phyloP scores from a whole-genome alignment of 2,797 vertebrate genomes.

The Chanos chanos region DNA sequence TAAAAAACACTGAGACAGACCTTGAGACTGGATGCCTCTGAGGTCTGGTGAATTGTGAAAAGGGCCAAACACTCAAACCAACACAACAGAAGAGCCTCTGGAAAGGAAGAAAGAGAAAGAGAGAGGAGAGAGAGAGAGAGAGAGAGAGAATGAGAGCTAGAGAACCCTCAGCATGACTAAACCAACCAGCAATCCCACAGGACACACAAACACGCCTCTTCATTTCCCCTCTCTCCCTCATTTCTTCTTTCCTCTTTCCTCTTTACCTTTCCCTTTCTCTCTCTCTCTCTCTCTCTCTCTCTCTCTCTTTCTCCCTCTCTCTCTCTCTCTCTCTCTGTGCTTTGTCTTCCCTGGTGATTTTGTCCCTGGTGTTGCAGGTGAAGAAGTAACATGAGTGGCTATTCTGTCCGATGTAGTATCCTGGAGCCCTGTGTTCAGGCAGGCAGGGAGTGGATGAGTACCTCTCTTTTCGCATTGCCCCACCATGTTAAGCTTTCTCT shows the following conservation, averaged over 20 bases:
- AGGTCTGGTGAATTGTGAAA: conserved; percentile 53
- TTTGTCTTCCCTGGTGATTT: neutral
- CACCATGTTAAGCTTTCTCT: too few relatives aligned
- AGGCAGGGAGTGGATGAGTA: too few relatives aligned
- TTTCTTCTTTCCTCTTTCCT: neutral
- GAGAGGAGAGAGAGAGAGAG: neutral
- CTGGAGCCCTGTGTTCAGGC: too few relatives aligned
- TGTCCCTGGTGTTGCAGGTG: too few relatives aligned
- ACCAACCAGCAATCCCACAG: neutral
- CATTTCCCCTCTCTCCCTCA: neutral
- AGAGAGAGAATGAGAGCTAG: too few relatives aligned
- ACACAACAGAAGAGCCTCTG: conserved; percentile 12
- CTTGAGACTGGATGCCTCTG: conserved; percentile 56
- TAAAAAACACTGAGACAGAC: conserved; percentile 28
- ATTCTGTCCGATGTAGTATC: too few relatives aligned
- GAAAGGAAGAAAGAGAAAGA: conserved; percentile 32
- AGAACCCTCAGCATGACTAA: neutral
- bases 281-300: neutral
- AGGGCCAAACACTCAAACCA: conserved; percentile 55
- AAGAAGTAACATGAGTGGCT: too few relatives aligned
- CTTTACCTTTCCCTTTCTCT: neutral
- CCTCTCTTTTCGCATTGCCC: too few relatives aligned
- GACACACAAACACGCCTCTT: conserved; percentile 7
- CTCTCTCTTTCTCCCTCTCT: too few relatives aligned
- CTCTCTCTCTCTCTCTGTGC: too few relatives aligned